Conservation (phyloP, 2,888 invertebrate species). For the Drosophila nigricruria region DNA sequence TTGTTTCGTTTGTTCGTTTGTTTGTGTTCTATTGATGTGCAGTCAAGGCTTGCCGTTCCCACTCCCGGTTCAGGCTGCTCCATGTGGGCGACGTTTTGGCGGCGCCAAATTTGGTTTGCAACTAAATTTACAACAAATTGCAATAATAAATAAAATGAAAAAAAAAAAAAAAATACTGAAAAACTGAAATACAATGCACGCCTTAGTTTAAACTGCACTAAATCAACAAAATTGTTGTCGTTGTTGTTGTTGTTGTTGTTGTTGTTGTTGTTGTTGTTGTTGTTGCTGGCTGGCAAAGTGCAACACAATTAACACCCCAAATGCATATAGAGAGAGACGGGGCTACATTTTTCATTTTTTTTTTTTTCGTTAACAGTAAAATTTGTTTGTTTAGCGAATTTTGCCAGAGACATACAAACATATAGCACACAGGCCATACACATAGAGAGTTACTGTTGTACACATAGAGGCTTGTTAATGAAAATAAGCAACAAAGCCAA, state of each 20-base stretch:
- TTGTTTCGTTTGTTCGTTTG: not conserved
- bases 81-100: conserved; percentile 66
- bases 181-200: conserved; percentile 47
- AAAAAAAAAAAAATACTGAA: not conserved
- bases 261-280: conserved; percentile 25
- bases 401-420: conserved; percentile 43
- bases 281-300: conserved; percentile 66
- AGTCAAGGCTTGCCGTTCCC: conserved; percentile 37
- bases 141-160: conserved; percentile 67
- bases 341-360: conserved; percentile 15
- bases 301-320: conserved; percentile 80
- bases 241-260: conserved; percentile 7
- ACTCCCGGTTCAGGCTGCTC: not conserved
- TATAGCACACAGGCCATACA: conserved; percentile 30
- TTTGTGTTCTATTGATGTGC: not conserved
- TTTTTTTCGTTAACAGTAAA: conserved; percentile 72
- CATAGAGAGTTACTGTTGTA: conserved; percentile 70
- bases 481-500: conserved; percentile 79
- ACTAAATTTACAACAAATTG: conserved; percentile 73
- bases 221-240: conserved; percentile 39
- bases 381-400: conserved; percentile 78
- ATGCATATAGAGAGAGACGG: conserved; percentile 42
- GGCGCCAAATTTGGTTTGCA: conserved; percentile 74
- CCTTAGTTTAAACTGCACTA: conserved; percentile 56
- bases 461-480: conserved; percentile 77